Percentiles rank a stretch among this genome's conserved stretches.
Evolutionary conservation across 2,113 vertebrate species (phyloP).

Genomic region (Vicugna pacos): DNA sequence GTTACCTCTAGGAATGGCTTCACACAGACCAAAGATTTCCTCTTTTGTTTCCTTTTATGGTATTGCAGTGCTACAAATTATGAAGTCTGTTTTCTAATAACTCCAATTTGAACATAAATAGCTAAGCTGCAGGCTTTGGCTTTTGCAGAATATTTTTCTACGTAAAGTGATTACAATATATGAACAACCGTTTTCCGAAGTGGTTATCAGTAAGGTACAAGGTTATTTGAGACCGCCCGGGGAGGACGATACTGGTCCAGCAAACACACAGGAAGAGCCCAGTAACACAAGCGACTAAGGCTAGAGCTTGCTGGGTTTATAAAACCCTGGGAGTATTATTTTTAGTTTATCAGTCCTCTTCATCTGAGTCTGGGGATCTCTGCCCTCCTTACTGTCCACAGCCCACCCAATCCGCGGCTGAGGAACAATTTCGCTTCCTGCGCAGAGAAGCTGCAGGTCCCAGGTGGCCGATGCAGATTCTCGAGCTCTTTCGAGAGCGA

Average conservation of each 20-base stretch:
- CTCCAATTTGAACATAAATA: neutral
- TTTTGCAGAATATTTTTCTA: neutral
- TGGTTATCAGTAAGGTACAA: neutral
- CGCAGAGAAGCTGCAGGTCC: neutral
- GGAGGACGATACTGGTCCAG: neutral
- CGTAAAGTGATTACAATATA: neutral
- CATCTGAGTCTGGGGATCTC: neutral
- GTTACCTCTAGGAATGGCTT: neutral
- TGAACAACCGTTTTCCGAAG: neutral
- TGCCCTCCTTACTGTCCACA: neutral
- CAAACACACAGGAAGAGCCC: neutral
- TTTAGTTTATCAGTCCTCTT: neutral
- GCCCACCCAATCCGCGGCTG: neutral
- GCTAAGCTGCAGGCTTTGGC: neutral
- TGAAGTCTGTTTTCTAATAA: neutral
- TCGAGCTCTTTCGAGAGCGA: neutral
- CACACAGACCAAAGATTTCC: neutral
- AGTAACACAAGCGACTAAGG: neutral
- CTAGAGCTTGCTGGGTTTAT: neutral
- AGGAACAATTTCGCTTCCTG: constrained; percentile 40
- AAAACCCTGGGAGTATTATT: neutral
- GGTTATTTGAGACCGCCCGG: neutral
- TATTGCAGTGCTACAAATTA: neutral
- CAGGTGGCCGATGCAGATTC: neutral
- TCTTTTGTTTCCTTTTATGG: neutral